Base-by-base conservation (phyloP, 2,113 vertebrate genomes). In the Stomatorhinus ivindoensis region DNA sequence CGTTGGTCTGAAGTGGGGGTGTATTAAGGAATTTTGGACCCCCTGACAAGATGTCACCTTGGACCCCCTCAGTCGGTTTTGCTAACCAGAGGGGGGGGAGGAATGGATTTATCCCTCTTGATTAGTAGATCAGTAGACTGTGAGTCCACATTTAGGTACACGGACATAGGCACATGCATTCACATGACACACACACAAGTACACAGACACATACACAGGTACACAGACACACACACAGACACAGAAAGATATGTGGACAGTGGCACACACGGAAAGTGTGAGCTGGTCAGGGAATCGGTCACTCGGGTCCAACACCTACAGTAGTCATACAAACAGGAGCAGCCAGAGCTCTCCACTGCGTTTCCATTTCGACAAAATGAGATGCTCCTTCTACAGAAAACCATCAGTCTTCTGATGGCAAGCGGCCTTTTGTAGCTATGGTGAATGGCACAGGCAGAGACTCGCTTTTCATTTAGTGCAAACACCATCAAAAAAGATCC, bases 281-380 rank as follows among this genome's bases (percentile, higher is more conserved):
- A 61, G 24, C 65, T 73, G 1, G 31, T 31, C 31, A 73, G 11
- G 69, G 69, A 39, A 73, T 73, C 3, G 11, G 69, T 73, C 4
- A 3, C 69, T 73, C 13, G 13, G 69, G 31, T 39, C n/a, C n/a
- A 17, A 73, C 31, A 4, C 31, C 31, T 31, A 50, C 48, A 50
- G 48, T 50, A 7, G 27, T 35, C 31, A 39, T 9, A 73, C 69
- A 35, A 17, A 73, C 24, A 65, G 58, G 58, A n/a, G 58, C 58
- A 65, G 58, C 8, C 58, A 27, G 58, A 31, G 27, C 27, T 11
- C 73, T 39, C 73, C 1, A 2, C 31, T 76, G 69, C 4, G 5
- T 76, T n/a, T n/a, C n/a, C n/a, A n/a, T 86, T 86, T 86, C n/a
- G 3, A 44, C 83, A 85, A 85, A 65, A 65, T 13, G 61, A 69